Base-by-base conservation (phyloP, 2,888 invertebrate species). In the Drosophila hamatofila region DNA sequence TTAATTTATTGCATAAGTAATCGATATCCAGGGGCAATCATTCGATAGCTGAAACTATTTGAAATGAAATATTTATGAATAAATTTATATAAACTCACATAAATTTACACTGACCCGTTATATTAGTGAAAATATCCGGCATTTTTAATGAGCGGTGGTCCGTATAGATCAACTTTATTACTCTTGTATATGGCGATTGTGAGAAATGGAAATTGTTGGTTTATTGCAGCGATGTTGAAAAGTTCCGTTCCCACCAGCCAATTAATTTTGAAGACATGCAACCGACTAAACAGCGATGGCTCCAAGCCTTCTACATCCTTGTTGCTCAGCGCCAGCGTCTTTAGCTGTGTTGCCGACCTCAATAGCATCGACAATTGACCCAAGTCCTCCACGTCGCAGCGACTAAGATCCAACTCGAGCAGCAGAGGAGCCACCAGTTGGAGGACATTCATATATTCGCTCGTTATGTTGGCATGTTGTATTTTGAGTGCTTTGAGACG, bases 341-440 rank as follows among this genome's bases (percentile, higher is more conserved):
- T 55, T 2, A 84, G 25, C 2, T 77, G 44, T 5, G 52, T 44
- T n/a, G 88, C 60, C 14, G 68, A 60, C 9, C 52, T 37, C 11
- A 83, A 49, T 2, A 84, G 48, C 5, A 46, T 8, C 16, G 30
- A 30, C 27, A 84, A 68, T 46, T 71, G 69, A 33, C 9, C 23
- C 1, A 39, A n/a, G 7, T 85, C 68, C 1, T 52, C 18, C 14
- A 81, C 58, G 27, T 85, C 85, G 18, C 75, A 73, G 18, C 59
- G 51, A 30, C 81, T 66, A 33, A 88, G 30, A 66, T 84, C 85
- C 44, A 84, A 30, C 42, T 83, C 72, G 7, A 41, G 7, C 21
- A 84, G 54, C 1, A 41, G 42, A 6, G 72, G 39, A 3, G 67
- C 60, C n/a, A 81, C 72, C n/a, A 54, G 30, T 2, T 30, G n/a